Base-by-base conservation (phyloP, 1,140 invertebrate species). In the Tetranychus cinnabarinus region DNA sequence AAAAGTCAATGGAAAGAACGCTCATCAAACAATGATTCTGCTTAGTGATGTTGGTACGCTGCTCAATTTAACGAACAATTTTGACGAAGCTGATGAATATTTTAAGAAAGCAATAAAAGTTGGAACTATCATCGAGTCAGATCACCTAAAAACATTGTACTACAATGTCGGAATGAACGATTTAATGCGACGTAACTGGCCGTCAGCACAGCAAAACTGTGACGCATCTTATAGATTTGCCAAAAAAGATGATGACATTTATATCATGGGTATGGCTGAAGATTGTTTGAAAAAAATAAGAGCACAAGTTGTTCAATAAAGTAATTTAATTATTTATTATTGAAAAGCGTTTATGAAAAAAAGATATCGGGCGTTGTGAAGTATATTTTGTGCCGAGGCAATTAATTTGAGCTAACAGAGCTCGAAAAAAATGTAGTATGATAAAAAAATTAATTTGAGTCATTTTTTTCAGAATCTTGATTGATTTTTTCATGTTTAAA, bases 41-140 rank as follows among this genome's bases (percentile, higher is more conserved):
- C 70, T 91, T 7, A 92, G 90, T 77, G 85, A 92, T 71, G 76
- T 92, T 61, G 88, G 84, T 46, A 83, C 82, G 54, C 77, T 85
- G 12, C 80, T 78, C 63, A 80, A 79, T 73, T 66, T 78, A 67
- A 74, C 74, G 74, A 74, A 81, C 63, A 77, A 85, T 63, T 74
- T 80, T 63, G 77, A 81, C 52, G 74, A 78, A 63, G 85, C 88
- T 39, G 77, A 85, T 65, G 67, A 75, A 37, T 82, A 81, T 69
- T 77, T 92, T 50, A 74, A 78, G 64, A 72, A 81, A 72, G 88
- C 86, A 4, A 76, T 84, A 58, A 70, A 79, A 65, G 70, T 84
- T 63, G 84, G 82, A 75, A 68, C 72, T 73, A 65, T 69, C 15
- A 73, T 75, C 23, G 79, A 85, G 36, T 79, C 81, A 67, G 36